Evolutionary conservation across 2,888 invertebrate genomes (phyloP), one percentile per base, ranked within the genome.

Genomic region (Cordilura impudica): DNA sequence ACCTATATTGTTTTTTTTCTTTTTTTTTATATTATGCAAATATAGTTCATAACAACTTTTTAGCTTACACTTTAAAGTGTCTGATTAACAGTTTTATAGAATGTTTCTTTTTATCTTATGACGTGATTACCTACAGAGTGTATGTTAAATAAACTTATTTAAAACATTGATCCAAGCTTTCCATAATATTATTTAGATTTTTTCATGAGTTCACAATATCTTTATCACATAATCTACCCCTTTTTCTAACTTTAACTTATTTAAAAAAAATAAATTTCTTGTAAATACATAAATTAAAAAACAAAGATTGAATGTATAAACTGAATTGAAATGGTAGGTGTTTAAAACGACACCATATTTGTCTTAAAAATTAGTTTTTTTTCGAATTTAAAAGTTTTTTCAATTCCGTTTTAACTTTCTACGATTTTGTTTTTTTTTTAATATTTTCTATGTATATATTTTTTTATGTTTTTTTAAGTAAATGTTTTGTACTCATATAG

Each of bases 401-500:
- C 26, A 39, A 60, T 61, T 51, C 43, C 31, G 43, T 29, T 61
- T 51, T 12, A 7, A 0, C n/a, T n/a, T n/a, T n/a, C 10, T 31
- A 10, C 1, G 12, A n/a, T n/a, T n/a, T 39, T 35, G 4, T 14
- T 60, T 47, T 54, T 35, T 26, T 31, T 26, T 18, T 14, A 5
- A 7, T 23, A 19, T 51, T 70, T 58, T 45, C 51, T 47, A 18
- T 47, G n/a, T 39, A 12, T n/a, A 39, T 12, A 39, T 39, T 12
- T 21, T n/a, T 29, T 45, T 18, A 56, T 56, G 26, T n/a, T 21
- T 56, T 72, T 65, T 65, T 54, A 18, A 51, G 51, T 51, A 51
- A 51, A 51, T 51, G 53, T 53, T 53, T 31, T 65, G 14, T 58
- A 70, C 14, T 70, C 51, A 51, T 71, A 51, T 60, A 58, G 58